These are phyloP conservation scores for Nomada lathburiana DNA, from an alignment of 2,888 invertebrate genomes.

Conservation along the genomic window DNA sequence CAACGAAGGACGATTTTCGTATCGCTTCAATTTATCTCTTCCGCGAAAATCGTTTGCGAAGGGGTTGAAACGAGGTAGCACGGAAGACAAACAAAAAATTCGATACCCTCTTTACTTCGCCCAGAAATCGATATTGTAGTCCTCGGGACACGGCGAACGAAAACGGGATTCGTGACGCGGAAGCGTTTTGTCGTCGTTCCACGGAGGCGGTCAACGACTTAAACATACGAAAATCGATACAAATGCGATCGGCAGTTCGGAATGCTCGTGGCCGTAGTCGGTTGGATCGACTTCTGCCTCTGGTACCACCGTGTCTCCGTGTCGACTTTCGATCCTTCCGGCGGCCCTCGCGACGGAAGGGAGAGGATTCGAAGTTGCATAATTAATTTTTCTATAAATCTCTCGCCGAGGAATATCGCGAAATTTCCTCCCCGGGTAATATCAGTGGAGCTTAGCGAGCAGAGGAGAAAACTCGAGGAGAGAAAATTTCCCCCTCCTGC, in stretches of 20 bases:
- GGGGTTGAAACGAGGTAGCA: background rate
- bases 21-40: no score
- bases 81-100: conserved; percentile 3
- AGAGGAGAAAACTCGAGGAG: conserved; percentile 66
- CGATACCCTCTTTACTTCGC: conserved; percentile 9
- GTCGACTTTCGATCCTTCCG: conserved; percentile 8
- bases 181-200: conserved; percentile 26
- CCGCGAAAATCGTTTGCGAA: background rate
- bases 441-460: conserved; percentile 57
- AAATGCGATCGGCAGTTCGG: conserved; percentile 43
- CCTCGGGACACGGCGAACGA: background rate
- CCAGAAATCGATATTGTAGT: conserved; percentile 7
- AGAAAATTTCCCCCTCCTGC: conserved; percentile 70
- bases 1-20: no score
- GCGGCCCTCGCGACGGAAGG: background rate
- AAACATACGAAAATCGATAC: conserved; percentile 51
- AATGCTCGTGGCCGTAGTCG: conserved; percentile 2
- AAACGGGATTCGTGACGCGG: conserved; percentile 29
- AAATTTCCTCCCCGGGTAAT: conserved; percentile 74
- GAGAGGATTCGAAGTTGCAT: conserved; percentile 59
- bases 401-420: conserved; percentile 75
- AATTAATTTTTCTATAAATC: conserved; percentile 74
- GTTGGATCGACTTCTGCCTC: background rate
- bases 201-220: conserved; percentile 38
- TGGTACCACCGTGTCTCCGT: no score